Base-by-base conservation (phyloP, 2,888 invertebrate genomes). In the Tiphia femorata region DNA sequence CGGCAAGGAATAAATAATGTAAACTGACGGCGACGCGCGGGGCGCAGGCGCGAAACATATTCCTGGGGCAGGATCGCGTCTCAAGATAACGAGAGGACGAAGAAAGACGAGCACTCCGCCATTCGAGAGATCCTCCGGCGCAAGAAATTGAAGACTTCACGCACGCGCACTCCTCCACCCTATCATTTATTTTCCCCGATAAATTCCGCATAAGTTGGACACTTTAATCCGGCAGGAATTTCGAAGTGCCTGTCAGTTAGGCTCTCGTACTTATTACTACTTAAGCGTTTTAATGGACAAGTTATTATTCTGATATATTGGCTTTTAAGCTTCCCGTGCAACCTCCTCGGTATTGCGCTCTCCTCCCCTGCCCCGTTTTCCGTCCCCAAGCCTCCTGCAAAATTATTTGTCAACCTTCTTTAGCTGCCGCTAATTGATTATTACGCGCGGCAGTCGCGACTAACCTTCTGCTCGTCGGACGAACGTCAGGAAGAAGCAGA, bases 211-310 rank as follows among this genome's bases (percentile, higher is more conserved):
- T n/a, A 62, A 77, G 73, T 80, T 80, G 70, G 81, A 81, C 80
- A 81, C 73, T 77, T 77, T 81, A 79, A 80, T 81, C 78, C 77
- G 5, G 62, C 58, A 49, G 64, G 66, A 79, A 75, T 73, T 72
- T 73, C 70, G 61, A 76, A 78, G 77, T 76, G 71, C 68, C 77
- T 77, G 76, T 79, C 80, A 77, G 75, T 80, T 79, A 69, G 73
- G 73, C 73, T 73, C 70, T 75, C 70, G 67, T 81, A 80, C 82
- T 83, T 83, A 80, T 81, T 78, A 74, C 74, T 78, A 79, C 80
- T 78, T 82, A 77, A 79, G 79, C 75, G 72, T 80, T 81, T 81
- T 82, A 81, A 83, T 83, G 82, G 80, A 80, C 77, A 81, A 81
- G 82, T 82, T 82, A 76, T 76, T 77, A 79, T 75, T 75, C 73